phyloP scores from a whole-genome alignment of 2,888 invertebrate species.

The Sabellastarte sp. region DNA sequence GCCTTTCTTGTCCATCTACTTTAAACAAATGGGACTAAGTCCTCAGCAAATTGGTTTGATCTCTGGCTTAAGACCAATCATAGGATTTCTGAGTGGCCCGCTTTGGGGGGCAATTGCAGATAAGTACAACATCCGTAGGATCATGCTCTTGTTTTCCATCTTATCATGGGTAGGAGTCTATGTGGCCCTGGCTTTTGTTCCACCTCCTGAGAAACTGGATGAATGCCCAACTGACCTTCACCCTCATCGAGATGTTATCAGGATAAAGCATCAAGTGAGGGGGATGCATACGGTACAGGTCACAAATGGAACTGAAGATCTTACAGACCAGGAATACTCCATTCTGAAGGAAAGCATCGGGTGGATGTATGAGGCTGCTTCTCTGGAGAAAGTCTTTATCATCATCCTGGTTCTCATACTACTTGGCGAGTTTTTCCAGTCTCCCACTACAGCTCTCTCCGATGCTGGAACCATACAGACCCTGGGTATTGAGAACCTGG shows the following conservation, averaged over 20 bases:
- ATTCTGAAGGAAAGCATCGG: slow-evolving; percentile 11
- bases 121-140: slow-evolving; percentile 12
- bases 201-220: slow-evolving; percentile 4
- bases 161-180: slow-evolving; percentile 19
- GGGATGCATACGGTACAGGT: background rate
- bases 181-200: slow-evolving; percentile 15
- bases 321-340: background rate
- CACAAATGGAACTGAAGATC: background rate
- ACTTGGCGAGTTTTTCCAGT: slow-evolving; percentile 24
- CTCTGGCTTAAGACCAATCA: slow-evolving; percentile 20
- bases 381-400: slow-evolving; percentile 9
- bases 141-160: slow-evolving; percentile 18
- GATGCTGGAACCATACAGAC: slow-evolving; percentile 21
- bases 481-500: slow-evolving; percentile 13
- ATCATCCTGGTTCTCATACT: slow-evolving; percentile 12
- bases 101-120: slow-evolving; percentile 24
- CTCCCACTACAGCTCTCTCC: slow-evolving; percentile 21
- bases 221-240: slow-evolving; percentile 5
- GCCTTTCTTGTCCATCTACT: slow-evolving; percentile 22
- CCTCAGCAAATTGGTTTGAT: slow-evolving; percentile 25
- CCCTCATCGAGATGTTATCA: background rate
- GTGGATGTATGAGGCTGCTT: slow-evolving; percentile 16
- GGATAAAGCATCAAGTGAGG: background rate
- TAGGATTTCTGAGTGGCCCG: slow-evolving; percentile 23
- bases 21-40: slow-evolving; percentile 24